Percentiles rank a stretch among this genome's conserved stretches.
Evolutionary conservation across 2,113 vertebrate species (phyloP).

Genomic region (Capreolus pygargus): DNA sequence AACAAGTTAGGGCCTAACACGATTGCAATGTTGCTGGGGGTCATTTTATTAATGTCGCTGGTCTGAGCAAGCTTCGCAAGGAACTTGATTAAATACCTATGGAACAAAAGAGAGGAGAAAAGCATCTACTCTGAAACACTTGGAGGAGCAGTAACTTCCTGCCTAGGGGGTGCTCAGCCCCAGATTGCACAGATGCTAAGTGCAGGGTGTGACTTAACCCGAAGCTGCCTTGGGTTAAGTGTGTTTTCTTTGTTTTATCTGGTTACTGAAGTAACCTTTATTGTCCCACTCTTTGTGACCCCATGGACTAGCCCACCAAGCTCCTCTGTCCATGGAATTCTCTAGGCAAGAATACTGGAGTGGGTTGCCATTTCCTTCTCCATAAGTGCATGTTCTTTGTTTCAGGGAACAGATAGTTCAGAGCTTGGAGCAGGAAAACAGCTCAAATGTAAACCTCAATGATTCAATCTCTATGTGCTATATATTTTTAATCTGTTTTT

Average conservation of each 20-base stretch:
- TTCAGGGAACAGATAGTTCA: neutral
- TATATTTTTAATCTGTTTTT: neutral
- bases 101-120: neutral
- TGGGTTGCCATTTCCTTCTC: neutral
- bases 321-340: neutral
- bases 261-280: neutral
- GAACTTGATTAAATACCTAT: conserved; percentile 98
- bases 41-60: conserved; percentile 98
- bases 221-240: neutral
- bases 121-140: neutral
- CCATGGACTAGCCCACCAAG: neutral
- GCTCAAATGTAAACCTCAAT: neutral
- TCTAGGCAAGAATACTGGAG: neutral
- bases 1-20: conserved; percentile 97
- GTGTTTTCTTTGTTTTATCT: neutral
- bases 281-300: neutral
- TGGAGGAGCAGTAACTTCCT: neutral
- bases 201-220: neutral
- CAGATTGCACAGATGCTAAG: neutral
- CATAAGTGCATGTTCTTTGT: neutral
- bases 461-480: neutral
- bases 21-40: conserved; percentile 96
- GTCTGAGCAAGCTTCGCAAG: conserved; percentile 95
- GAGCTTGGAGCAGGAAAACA: neutral
- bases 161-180: neutral